Base-by-base conservation (phyloP, 1,140 invertebrate species). In the Hylaeus volcanicus region DNA sequence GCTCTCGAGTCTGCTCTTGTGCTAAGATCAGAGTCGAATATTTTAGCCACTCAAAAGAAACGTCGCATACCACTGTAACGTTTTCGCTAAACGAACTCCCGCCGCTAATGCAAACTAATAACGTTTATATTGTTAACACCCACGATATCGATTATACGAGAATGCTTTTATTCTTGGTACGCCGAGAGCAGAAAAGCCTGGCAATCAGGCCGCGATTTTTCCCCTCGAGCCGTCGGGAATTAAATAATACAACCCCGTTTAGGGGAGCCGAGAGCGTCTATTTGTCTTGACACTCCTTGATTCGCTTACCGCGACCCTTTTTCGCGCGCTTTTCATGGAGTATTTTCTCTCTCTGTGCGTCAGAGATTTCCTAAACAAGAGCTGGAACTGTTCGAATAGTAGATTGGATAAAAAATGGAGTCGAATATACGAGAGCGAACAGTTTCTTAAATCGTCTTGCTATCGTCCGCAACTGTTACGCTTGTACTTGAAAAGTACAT, bases 191-290 rank as follows among this genome's bases (percentile, higher is more conserved):
- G 4, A 48, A 6, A 14, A 9, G 45, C 74, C 14, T 5, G 1
- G 48, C 5, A 68, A 75, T 75, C 51, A 56, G 12, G 63, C 4
- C 41, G 5, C 53, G 37, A 45, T 60, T 58, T 69, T 60, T 69
- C 61, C 53, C 53, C 53, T 69, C 51, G 41, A 39, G 14, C 11
- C 9, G 51, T 14, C 26, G 39, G 26, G 48, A 65, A 79, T 79
- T 45, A 73, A 79, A 79, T 79, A 79, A 79, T n/a, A 79, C 69
- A 64, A 79, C 14, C 48, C 5, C n/a, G 1, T 51, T 72, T 73
- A 73, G 43, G 14, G 8, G 39, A 51, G 55, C 55, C 55, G n/a
- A 58, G n/a, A 12, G 12, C 41, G 60, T 79, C 39, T 39, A 11
- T 39, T 63, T 63, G 58, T 37, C 15, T 56, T 63, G n/a, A 26